Base-by-base conservation (phyloP, 2,797 vertebrate genomes). In the Enteromius trimaculatus region DNA sequence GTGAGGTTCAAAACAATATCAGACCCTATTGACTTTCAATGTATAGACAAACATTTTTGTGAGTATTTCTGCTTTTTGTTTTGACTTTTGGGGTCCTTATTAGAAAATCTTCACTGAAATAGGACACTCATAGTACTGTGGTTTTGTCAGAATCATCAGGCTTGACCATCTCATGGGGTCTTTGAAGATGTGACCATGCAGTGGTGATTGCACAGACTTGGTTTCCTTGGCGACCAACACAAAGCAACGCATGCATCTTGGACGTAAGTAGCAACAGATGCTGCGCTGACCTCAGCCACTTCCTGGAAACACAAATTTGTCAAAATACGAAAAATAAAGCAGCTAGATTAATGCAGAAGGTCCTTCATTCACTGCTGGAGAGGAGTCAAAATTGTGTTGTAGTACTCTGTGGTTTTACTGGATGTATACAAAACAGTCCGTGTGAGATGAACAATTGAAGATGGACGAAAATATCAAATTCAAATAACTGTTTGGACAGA, bases 261-360 rank as follows among this genome's bases (percentile, higher is more conserved):
- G 86, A 92, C 92, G 91, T 97, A 97, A 97, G 95, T 93, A 96
- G 92, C 96, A 97, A 96, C 96, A 97, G 96, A 97, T 97, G 96
- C 95, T 89, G 92, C 85, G 85, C 92, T 96, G 96, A 97, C 96
- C 96, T 96, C 94, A 96, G 95, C 93, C 92, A 93, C 96, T 97
- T 97, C 96, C 96, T 96, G 96, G 95, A 97, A 97, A 96, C 92
- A 89, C 91, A 92, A 95, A 96, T 96, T 97, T 97, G 96, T 97
- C 96, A 97, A 96, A 96, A 96, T 95, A 95, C 94, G 94, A 95
- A 94, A 94, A 94, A 86, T 92, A 89, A 95, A 92, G 87, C 89
- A 90, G 87, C 95, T 94, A 96, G 94, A 96, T 95, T 95, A 95
- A 96, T 96, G 93, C 89, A 91, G 91, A 92, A 91, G 88, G 90